Evolutionary conservation across 2,888 invertebrate genomes (phyloP).

Genomic region (Pilophorus perplexus): DNA sequence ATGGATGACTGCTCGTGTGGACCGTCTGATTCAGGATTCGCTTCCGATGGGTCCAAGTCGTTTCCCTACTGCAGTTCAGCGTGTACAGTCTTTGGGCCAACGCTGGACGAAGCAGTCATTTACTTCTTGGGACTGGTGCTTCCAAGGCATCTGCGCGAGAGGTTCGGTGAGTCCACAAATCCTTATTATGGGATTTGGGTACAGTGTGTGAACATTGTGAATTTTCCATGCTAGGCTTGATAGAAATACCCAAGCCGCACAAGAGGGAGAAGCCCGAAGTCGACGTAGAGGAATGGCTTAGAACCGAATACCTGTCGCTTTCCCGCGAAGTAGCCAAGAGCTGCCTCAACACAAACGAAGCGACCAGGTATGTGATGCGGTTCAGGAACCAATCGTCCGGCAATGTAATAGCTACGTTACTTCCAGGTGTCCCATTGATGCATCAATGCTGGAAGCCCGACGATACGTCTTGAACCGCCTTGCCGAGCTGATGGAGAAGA

Average conservation of each 20-base stretch:
- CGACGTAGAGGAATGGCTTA: constrained; percentile 31
- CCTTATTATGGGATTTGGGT: too few relatives aligned
- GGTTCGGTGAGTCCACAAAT: not conserved
- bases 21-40: too few relatives aligned
- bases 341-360: constrained; percentile 27
- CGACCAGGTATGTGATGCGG: not conserved
- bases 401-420: too few relatives aligned
- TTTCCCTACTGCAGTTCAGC: constrained; percentile 12
- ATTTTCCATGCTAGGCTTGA: too few relatives aligned
- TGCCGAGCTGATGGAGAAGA: constrained; percentile 36
- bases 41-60: too few relatives aligned
- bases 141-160: not conserved
- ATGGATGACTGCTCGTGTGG: too few relatives aligned
- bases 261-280: too few relatives aligned
- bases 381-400: too few relatives aligned
- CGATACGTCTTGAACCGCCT: constrained; percentile 37
- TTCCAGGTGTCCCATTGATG: constrained; percentile 19
- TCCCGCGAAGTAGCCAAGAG: constrained; percentile 2
- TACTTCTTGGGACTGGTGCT: constrained; percentile 13
- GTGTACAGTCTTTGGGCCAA: constrained; percentile 26
- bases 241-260: not conserved
- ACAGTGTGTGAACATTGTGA: too few relatives aligned
- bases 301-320: constrained; percentile 16
- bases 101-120: constrained; percentile 26
- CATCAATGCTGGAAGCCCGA: constrained; percentile 27